Conservation (phyloP, 2,888 invertebrate species). For the Choristoneura rosaceana region DNA sequence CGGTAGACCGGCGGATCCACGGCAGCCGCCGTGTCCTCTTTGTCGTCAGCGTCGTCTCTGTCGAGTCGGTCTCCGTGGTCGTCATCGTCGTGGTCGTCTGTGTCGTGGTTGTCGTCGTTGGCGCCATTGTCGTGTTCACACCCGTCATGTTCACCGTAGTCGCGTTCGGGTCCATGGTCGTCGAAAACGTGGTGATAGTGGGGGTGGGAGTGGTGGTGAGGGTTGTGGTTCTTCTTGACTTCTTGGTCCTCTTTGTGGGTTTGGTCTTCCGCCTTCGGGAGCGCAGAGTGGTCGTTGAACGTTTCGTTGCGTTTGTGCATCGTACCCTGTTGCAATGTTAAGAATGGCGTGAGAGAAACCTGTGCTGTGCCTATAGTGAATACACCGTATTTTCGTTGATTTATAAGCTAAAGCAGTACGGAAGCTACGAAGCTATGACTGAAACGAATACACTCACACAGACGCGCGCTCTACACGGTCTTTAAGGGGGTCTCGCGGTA, state of each 20-base stretch:
- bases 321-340: neutral
- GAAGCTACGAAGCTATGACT: too few species aligned
- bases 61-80: neutral
- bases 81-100: neutral
- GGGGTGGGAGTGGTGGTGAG: neutral
- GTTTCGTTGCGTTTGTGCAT: neutral
- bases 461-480: too few species aligned
- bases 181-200: neutral
- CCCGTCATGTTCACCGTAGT: neutral
- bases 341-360: neutral
- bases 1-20: neutral
- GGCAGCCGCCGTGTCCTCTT: neutral
- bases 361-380: too few species aligned
- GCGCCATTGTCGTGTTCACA: neutral
- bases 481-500: too few species aligned
- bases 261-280: neutral
- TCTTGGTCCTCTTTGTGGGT: neutral
- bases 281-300: neutral
- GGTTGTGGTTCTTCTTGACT: neutral
- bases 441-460: too few species aligned
- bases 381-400: too few species aligned
- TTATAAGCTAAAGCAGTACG: too few species aligned
- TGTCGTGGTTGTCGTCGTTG: neutral
- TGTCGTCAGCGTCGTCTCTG: neutral
- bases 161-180: neutral